Evolutionary conservation across 35 echinoderm and acorn worm species (phyloP).

Genomic region (Patiria miniata): DNA sequence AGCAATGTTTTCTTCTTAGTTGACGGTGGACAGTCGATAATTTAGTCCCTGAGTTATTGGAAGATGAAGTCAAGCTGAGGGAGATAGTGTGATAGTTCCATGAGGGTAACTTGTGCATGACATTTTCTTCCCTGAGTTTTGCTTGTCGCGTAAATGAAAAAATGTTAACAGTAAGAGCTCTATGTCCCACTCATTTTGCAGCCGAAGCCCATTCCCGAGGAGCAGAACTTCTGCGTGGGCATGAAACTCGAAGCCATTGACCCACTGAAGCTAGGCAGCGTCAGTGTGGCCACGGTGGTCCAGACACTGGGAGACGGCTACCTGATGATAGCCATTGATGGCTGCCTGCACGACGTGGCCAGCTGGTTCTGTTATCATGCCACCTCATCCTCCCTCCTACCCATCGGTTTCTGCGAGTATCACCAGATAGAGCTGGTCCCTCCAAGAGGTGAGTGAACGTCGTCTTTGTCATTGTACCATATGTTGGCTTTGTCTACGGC

Average conservation of each 20-base stretch:
- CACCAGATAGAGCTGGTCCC: conserved; percentile 90
- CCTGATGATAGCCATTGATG: conserved; percentile 94
- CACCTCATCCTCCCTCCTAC: conserved; percentile 80
- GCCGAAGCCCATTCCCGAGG: conserved; percentile 58
- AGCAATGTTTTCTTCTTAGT: no score
- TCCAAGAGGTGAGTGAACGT: conserved; percentile 63
- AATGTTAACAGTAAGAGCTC: no score
- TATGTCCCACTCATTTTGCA: conserved; percentile 13
- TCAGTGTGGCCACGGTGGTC: conserved; percentile 92
- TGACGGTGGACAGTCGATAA: no score
- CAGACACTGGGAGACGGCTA: conserved; percentile 81
- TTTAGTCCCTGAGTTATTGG: no score
- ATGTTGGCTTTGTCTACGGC: no score
- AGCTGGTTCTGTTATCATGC: conserved; percentile 96
- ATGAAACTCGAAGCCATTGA: conserved; percentile 99
- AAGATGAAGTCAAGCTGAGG: no score
- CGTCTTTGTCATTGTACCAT: no score
- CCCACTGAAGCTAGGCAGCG: conserved; percentile 84
- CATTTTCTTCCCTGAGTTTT: no score
- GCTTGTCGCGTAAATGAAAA: no score
- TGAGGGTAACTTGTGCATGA: no score
- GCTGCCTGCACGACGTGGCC: conserved; percentile 71
- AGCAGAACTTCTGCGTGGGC: conserved; percentile 63
- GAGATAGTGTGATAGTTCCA: no score
- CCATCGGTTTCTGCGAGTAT: conserved; percentile 93